These are phyloP conservation scores for Pteropus alecto DNA, from an alignment of 2,113 vertebrate genomes.

Conservation along the genomic window DNA sequence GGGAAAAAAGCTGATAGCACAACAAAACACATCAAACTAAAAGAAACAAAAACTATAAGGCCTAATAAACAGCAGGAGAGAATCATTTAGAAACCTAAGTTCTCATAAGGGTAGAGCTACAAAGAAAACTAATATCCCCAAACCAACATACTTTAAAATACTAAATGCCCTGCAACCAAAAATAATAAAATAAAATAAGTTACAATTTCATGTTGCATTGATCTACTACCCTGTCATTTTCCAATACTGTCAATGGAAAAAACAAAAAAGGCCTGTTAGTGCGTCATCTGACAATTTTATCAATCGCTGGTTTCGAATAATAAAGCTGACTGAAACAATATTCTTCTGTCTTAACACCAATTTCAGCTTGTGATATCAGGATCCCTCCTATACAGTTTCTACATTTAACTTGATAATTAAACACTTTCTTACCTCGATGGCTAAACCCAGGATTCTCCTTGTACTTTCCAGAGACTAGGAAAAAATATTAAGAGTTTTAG, in stretches of 20 bases:
- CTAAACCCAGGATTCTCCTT: conserved; percentile 93
- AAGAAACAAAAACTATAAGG: background rate
- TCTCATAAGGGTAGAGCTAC: background rate
- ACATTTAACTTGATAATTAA: conserved; percentile 10
- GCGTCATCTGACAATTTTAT: conserved; percentile 2
- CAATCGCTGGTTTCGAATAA: conserved; percentile 33
- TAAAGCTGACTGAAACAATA: background rate
- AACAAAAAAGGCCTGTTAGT: background rate
- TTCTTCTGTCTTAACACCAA: conserved; percentile 18
- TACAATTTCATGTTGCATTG: background rate
- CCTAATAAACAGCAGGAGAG: background rate
- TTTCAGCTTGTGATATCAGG: background rate
- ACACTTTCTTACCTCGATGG: conserved; percentile 91
- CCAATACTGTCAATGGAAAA: background rate
- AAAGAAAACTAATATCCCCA: background rate
- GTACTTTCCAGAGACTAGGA: conserved; percentile 97
- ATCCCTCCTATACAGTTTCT: background rate
- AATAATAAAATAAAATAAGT: conserved; percentile 8
- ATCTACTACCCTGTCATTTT: conserved; percentile 23
- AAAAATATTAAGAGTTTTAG: conserved; percentile 10
- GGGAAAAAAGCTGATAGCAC: background rate
- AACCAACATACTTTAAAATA: conserved; percentile 27
- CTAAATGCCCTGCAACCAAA: background rate
- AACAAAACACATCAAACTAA: conserved; percentile 18
- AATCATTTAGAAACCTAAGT: conserved; percentile 7